Percentiles rank a stretch among this genome's conserved stretches.
These are phyloP conservation scores for Drosophila littoralis DNA, from an alignment of 1,140 invertebrate genomes.

Conservation along the genomic window DNA sequence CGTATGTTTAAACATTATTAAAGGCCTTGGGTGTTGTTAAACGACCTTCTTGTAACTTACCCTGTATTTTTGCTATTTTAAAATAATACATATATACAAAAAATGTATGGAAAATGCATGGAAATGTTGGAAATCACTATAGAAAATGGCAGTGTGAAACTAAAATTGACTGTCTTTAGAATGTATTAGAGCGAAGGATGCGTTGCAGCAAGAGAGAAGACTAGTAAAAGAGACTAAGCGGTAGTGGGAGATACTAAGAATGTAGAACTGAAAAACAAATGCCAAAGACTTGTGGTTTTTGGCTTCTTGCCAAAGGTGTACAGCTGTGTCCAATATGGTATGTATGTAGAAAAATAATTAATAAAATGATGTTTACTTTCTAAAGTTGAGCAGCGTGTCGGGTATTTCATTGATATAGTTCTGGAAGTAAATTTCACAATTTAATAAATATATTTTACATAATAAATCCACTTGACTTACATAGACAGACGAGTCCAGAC, in stretches of 20 bases:
- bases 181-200: conserved; percentile 27
- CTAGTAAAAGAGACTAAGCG: conserved; percentile 65
- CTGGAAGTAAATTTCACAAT: conserved; percentile 49
- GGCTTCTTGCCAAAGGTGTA: conserved; percentile 28
- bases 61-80: conserved; percentile 78
- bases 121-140: conserved; percentile 57
- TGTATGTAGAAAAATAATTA: conserved; percentile 16
- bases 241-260: conserved; percentile 8
- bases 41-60: conserved; percentile 61
- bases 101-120: conserved; percentile 62
- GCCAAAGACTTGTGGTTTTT: conserved; percentile 14
- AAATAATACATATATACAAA: conserved; percentile 81
- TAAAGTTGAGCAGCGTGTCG: conserved; percentile 81
- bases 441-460: background rate
- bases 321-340: conserved; percentile 27
- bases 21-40: conserved; percentile 28
- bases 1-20: conserved; percentile 37
- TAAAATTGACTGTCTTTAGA: conserved; percentile 58
- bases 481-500: conserved; percentile 86
- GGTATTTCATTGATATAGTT: conserved; percentile 84
- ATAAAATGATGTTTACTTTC: conserved; percentile 64
- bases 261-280: conserved; percentile 14
- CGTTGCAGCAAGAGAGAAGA: conserved; percentile 45
- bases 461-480: conserved; percentile 84
- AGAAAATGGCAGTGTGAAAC: conserved; percentile 66